Base-by-base conservation (phyloP, 2,113 vertebrate species). In the Elephantulus edwardii region DNA sequence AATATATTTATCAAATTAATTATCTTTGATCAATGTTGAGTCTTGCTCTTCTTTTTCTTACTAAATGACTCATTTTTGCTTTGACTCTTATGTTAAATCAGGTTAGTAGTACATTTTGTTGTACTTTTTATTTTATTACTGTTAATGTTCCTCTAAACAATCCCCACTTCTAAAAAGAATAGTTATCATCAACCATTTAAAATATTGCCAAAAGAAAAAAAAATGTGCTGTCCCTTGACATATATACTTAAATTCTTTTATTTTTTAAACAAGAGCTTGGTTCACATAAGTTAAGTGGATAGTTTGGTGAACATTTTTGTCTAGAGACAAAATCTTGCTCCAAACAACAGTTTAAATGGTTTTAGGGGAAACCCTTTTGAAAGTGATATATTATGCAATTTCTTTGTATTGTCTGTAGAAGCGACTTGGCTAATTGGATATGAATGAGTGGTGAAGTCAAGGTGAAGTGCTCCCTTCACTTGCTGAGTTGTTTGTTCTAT, bases 311-410 rank as follows among this genome's bases (percentile, higher is more conserved):
- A 82, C n/a, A 81, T 14, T 90, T 91, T 88, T 83, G 50, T 88
- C 90, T 90, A 30, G 86, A 96, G 82, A 66, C 42, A 91, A 76
- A 95, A 19, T 58, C 44, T 46, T 92, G 50, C 85, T 46, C 79
- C 84, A 80, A 93, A 86, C 87, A 95, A 90, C 72, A 91, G 17
- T 93, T 91, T 90, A 82, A 94, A 94, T 71, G 75, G 71, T 83
- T 92, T 89, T 33, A 35, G 38, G 56, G 86, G 82, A 70, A 26
- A 86, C n/a, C 19, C 83, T 83, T 84, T 50, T 94, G 88, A 91
- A 88, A 85, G 75, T 88, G 50, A 94, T 81, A 52, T n/a, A 95
- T 80, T 89, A 90, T 72, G 24, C 4, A 77, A 33, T 88, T 95
- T 90, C 68, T 77, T 83, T 22, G 20, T 50, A 58, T 80, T 38